Percentiles rank a stretch among this genome's conserved stretches.
Evolutionary conservation across 2,797 vertebrate species (phyloP).

Genomic region (Pseudopleuronectes americanus): DNA sequence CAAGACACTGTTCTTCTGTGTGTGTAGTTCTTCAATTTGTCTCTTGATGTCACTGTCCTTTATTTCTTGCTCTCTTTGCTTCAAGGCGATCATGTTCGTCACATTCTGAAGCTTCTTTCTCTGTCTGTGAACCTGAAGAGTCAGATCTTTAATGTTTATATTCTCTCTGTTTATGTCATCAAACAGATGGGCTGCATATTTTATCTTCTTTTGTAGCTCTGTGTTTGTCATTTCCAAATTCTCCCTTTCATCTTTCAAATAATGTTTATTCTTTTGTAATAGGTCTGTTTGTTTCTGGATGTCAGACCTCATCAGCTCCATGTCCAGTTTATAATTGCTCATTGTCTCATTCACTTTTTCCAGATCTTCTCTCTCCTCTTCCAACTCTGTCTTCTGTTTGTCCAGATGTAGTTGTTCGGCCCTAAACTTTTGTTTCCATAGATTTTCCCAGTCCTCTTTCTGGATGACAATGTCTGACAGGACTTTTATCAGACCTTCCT

Average conservation of each 20-base stretch:
- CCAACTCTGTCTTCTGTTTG: too few relatives aligned
- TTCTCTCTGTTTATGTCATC: not conserved
- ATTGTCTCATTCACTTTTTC: too few relatives aligned
- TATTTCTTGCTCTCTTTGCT: not conserved
- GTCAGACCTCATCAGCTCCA: too few relatives aligned
- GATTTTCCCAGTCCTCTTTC: too few relatives aligned
- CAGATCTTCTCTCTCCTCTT: too few relatives aligned
- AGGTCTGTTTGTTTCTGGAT: not conserved
- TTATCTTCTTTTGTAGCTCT: not conserved
- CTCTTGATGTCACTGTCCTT: not conserved
- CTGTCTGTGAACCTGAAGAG: not conserved
- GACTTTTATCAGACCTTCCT: too few relatives aligned
- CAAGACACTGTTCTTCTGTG: not conserved
- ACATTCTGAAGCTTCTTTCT: not conserved
- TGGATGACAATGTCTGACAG: too few relatives aligned
- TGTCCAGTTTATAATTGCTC: too few relatives aligned
- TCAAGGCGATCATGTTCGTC: not conserved
- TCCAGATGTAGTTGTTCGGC: too few relatives aligned
- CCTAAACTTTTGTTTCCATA: too few relatives aligned
- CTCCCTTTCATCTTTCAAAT: not conserved
- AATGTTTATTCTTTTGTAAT: not conserved
- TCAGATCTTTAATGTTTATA: not conserved
- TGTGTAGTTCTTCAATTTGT: constrained; percentile 3
- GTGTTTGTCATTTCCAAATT: not conserved
- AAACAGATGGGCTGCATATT: not conserved